Percentiles rank a stretch among this genome's conserved stretches.
These are phyloP conservation scores for Conomelus anceps DNA, from an alignment of 2,888 invertebrate genomes.

Conservation along the genomic window DNA sequence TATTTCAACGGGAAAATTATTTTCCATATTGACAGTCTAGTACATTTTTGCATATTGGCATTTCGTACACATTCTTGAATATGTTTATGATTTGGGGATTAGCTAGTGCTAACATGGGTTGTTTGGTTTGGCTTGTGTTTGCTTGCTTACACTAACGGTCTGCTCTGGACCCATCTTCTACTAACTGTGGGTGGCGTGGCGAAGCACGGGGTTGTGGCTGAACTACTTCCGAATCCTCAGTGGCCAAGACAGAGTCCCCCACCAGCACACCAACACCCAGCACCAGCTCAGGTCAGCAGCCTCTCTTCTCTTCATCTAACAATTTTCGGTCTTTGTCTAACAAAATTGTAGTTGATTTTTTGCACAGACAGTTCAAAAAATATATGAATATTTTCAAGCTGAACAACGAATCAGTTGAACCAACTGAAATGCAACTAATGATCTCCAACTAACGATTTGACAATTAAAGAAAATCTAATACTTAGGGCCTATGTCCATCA, in stretches of 20 bases:
- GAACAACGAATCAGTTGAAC: too few species aligned
- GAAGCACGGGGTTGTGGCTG: constrained; percentile 32
- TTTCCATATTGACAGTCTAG: too few species aligned
- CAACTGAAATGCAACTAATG: too few species aligned
- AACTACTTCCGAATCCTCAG: constrained; percentile 36
- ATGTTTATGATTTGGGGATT: background rate
- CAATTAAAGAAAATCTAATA: too few species aligned
- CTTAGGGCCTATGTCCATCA: too few species aligned
- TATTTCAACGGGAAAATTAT: too few species aligned
- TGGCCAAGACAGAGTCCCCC: constrained; percentile 65
- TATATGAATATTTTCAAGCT: too few species aligned
- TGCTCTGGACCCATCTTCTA: background rate
- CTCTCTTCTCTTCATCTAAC: constrained; percentile 8
- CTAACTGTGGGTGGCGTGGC: background rate
- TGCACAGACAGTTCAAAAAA: constrained; percentile 1
- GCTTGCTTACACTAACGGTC: background rate
- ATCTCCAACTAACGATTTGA: too few species aligned
- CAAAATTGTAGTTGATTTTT: background rate
- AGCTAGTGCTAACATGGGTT: constrained; percentile 3
- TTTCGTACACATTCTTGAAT: background rate
- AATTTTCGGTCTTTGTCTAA: background rate
- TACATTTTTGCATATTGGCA: too few species aligned
- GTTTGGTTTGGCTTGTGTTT: constrained; percentile 10
- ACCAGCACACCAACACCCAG: constrained; percentile 69
- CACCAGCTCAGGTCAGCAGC: constrained; percentile 39